Base-by-base conservation (phyloP, 2,113 vertebrate species). In the Scartelaos histophorus region DNA sequence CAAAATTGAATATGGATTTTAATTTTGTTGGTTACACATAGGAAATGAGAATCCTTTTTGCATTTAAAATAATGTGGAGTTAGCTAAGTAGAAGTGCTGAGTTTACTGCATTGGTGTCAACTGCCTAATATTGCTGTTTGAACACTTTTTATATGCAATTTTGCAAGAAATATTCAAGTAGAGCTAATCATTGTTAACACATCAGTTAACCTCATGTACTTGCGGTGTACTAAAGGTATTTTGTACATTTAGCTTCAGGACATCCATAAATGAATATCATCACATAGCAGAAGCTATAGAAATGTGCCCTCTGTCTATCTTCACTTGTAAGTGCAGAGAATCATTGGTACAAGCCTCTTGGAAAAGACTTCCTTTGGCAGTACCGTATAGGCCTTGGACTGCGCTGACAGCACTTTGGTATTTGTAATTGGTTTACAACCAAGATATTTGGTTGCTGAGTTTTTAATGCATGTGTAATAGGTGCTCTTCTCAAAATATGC, bases 381-480 rank as follows among this genome's bases (percentile, higher is more conserved):
- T 21, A 38, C 56, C 66, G 21, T 49, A 3, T 3, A 11, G 46
- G 19, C 57, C 72, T 21, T 70, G 45, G 47, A 56, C 35, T 62
- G 61, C 29, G 5, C 43, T 60, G n/a, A 49, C 45, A 64, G 25
- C 35, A 81, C 49, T 75, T 12, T 81, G 49, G 68, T 67, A 67
- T 81, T 70, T 68, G 75, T 61, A 76, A 85, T 61, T 67, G 16
- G 58, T 56, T 71, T 9, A 51, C 16, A 13, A 56, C 74, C 9
- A 25, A 34, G 70, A 73, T 61, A 81, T 73, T 62, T 78, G 69
- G 5, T 43, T 60, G 60, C 69, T 86, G 73, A 81, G 76, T 71
- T 58, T 86, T 82, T 86, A 87, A 87, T 82, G 75, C 80, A 78
- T 66, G 70, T 72, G 87, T 85, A 84, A 87, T 80, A 66, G 67